A percentile compares a stretch with the other conserved stretches of the same genome.
phyloP scores from a whole-genome alignment of 2,888 invertebrate genomes.

The Labia minor region DNA sequence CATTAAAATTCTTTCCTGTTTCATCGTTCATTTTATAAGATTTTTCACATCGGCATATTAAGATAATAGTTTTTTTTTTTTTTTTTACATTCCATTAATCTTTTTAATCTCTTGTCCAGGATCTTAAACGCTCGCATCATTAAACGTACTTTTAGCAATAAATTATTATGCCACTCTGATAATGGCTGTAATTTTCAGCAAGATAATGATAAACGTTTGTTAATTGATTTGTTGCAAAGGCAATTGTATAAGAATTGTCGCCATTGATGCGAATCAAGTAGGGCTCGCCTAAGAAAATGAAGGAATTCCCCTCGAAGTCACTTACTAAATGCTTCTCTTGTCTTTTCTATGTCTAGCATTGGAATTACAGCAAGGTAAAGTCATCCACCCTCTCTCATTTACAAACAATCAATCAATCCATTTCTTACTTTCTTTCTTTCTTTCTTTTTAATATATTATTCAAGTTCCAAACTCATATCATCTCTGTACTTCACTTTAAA shows the following conservation, averaged over 20 bases:
- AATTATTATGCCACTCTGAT: neutral
- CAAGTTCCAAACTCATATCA: no score
- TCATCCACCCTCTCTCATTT: neutral
- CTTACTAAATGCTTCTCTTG: neutral
- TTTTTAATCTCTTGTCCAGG: neutral
- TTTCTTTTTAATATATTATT: no score
- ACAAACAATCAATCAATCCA: no score
- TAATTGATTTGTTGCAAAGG: neutral
- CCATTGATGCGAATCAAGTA: neutral
- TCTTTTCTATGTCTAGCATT: slow-evolving; percentile 44
- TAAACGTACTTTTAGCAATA: neutral
- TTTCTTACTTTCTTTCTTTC: no score
- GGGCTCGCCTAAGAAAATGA: neutral
- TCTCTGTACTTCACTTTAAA: no score
- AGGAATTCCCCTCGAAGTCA: neutral
- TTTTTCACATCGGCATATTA: no score
- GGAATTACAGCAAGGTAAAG: slow-evolving; percentile 70
- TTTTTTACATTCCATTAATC: neutral
- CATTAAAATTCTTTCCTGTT: no score
- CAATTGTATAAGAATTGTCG: neutral
- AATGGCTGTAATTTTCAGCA: neutral
- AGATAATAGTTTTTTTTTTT: no score
- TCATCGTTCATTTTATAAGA: no score
- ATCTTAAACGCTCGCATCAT: no score
- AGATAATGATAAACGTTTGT: neutral